Conservation (phyloP, 2,113 vertebrate species). For the Nannospalax galili region DNA sequence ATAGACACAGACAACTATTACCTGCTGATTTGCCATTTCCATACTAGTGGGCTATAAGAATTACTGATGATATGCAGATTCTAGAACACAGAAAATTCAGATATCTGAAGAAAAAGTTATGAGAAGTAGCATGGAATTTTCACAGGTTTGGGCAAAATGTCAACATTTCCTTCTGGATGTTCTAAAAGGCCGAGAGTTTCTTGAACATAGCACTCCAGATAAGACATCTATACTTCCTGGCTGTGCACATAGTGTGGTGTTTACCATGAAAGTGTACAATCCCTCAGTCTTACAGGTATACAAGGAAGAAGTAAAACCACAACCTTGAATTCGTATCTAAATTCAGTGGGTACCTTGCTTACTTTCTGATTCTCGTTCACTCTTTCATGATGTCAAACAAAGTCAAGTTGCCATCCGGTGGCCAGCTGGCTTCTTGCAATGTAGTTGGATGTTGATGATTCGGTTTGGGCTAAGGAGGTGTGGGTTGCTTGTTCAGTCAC, state of each 20-base stretch:
- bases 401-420: background rate
- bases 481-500: background rate
- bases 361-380: background rate
- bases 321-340: background rate
- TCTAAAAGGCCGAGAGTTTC: background rate
- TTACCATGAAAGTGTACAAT: background rate
- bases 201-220: background rate
- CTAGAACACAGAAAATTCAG: background rate
- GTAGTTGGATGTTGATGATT: background rate
- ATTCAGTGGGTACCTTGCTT: background rate
- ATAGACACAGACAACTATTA: background rate
- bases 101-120: background rate
- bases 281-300: too few relatives aligned
- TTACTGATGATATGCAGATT: background rate
- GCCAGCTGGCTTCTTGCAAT: background rate
- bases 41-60: background rate
- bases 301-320: background rate
- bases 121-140: background rate
- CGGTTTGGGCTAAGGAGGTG: background rate
- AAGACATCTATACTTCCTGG: background rate
- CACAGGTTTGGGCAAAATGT: background rate
- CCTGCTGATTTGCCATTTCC: background rate
- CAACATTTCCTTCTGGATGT: background rate
- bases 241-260: background rate
- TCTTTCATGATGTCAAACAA: background rate